phyloP scores from a whole-genome alignment of 2,113 vertebrate genomes.

The Eulacestoma nigropectus region DNA sequence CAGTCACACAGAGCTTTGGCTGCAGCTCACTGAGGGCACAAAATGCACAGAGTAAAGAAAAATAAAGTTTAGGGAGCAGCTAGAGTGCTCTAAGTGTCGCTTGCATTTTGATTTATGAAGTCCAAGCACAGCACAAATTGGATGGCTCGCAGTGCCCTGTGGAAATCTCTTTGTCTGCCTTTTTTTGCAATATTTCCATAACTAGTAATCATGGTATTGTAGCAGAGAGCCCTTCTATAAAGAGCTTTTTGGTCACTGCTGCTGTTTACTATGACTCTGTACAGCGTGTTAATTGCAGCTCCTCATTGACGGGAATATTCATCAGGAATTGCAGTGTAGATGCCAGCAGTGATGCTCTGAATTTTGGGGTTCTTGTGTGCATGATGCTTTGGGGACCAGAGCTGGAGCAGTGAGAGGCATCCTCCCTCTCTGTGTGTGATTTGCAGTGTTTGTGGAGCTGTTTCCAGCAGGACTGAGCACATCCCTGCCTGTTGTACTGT shows the following conservation, averaged over 20 bases:
- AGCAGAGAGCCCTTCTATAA: neutral
- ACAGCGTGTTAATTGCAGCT: neutral
- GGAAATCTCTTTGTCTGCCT: neutral
- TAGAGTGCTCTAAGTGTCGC: neutral
- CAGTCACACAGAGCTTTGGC: neutral
- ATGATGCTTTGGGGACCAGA: neutral
- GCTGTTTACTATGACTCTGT: neutral
- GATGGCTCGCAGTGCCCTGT: neutral
- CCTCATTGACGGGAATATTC: neutral
- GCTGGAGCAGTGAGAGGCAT: neutral
- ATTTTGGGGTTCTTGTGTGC: neutral
- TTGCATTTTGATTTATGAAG: constrained; percentile 1
- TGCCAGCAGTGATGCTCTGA: neutral
- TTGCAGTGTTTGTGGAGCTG: neutral
- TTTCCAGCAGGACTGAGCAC: neutral
- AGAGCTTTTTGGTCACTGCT: neutral
- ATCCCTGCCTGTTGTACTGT: neutral
- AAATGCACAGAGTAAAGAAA: neutral
- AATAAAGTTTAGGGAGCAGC: constrained; percentile 23
- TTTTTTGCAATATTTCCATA: neutral
- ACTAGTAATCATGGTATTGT: neutral
- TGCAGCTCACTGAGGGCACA: neutral
- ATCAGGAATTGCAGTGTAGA: neutral
- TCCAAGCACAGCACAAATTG: neutral
- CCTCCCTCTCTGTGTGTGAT: neutral